Conservation (phyloP, 2,888 invertebrate species). For the Morinoia aosen region DNA sequence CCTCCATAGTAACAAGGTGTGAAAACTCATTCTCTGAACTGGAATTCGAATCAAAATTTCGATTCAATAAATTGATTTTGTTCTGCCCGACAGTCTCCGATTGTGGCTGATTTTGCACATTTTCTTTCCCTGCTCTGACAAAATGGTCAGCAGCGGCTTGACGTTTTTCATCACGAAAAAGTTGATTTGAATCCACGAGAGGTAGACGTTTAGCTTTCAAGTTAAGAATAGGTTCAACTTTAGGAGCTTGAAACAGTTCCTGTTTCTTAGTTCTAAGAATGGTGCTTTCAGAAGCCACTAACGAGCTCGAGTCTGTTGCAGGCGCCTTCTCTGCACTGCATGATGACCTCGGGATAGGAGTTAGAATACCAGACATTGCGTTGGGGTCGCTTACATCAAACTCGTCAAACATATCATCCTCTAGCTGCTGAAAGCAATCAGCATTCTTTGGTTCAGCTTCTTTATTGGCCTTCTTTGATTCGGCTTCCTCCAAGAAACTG, state of each 20-base stretch:
- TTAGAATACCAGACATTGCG: slow-evolving; percentile 1
- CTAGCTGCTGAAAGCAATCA: neutral
- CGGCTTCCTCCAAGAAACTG: neutral
- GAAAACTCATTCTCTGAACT: slow-evolving; percentile 17
- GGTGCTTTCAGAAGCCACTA: neutral
- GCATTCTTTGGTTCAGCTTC: neutral
- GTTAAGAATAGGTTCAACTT: neutral
- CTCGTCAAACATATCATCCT: slow-evolving; percentile 4
- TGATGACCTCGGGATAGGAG: neutral
- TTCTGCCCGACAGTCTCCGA: neutral
- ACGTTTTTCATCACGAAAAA: neutral
- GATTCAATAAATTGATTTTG: neutral
- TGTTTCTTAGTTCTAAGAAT: neutral
- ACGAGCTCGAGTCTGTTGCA: neutral
- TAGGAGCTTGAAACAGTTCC: neutral
- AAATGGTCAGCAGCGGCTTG: neutral
- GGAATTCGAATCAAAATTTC: neutral
- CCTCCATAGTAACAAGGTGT: slow-evolving; percentile 27
- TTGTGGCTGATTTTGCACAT: neutral
- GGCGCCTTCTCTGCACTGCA: neutral
- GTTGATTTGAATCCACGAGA: neutral
- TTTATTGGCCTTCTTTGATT: neutral
- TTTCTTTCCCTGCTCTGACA: neutral
- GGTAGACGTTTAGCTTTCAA: neutral
- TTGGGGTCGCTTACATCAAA: slow-evolving; percentile 40